Base-by-base conservation (phyloP, 2,797 vertebrate species). In the Odontamblyopus lacepedii region DNA sequence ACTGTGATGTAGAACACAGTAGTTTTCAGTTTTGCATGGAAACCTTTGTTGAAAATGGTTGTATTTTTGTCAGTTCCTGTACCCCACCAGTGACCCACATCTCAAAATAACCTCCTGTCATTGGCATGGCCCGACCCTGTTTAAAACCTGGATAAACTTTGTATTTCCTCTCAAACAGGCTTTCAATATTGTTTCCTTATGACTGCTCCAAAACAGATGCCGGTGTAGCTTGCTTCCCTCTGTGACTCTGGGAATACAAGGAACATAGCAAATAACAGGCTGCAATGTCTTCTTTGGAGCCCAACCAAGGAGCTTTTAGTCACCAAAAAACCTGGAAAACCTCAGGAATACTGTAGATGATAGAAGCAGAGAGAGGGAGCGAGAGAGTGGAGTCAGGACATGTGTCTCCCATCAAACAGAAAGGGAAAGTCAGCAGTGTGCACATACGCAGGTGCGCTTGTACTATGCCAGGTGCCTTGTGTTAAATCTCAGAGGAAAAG, bases 371-470 rank as follows among this genome's bases (percentile, higher is more conserved):
- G 72, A 51, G 62, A 16, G 35, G 72, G 68, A 35, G 78, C 71
- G 71, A 68, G n/a, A 72, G 75, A 57, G 41, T 55, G 75, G 66
- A 75, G 89, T 91, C 91, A 92, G 79, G 92, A 92, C 93, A 94
- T 94, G 92, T 94, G 93, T 89, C 84, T 90, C 84, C 87, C 87
- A 91, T 92, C 89, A 89, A 77, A 75, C 68, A 77, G 88, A 89
- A 89, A 80, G 83, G 87, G 83, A 92, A 91, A 89, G 89, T 90
- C 88, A 91, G 89, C 91, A 89, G 83, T 27, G 61, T 30, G 72
- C 18, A 76, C 69, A 82, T 73, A 81, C 78, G 83, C 85, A 92
- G 89, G 89, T 91, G 89, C 81, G 76, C 78, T 57, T 72, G 78
- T 69, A 63, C 73, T 72, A 77, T 70, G 85, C 91, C 88, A 91